Evolutionary conservation across 2,113 vertebrate species (phyloP).

Genomic region (Festucalex cinctus): DNA sequence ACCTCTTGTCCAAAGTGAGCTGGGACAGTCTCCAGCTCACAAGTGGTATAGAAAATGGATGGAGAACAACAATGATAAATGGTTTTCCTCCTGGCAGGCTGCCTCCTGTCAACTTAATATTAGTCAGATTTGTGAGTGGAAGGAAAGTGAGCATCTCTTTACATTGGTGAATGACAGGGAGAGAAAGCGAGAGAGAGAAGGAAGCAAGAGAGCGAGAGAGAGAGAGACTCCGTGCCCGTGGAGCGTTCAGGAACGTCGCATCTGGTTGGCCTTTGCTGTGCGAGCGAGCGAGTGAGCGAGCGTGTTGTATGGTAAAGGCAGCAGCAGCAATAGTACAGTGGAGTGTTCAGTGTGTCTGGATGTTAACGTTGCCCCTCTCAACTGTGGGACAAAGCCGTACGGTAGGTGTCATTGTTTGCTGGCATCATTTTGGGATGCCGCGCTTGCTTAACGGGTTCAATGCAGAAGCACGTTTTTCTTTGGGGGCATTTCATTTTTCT

Average conservation of each 20-base stretch:
- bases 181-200: not conserved
- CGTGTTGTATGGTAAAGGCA: constrained; percentile 54
- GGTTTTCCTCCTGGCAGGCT: not conserved
- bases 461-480: not conserved
- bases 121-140: constrained; percentile 18
- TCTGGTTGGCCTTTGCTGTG: constrained; percentile 53
- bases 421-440: not conserved
- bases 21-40: not conserved
- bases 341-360: constrained; percentile 62
- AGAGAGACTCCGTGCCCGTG: constrained; percentile 15
- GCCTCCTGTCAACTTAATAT: constrained; percentile 17
- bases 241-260: constrained; percentile 49
- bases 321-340: constrained; percentile 55
- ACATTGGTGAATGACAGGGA: constrained; percentile 3
- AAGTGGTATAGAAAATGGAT: not conserved
- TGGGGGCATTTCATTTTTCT: not conserved
- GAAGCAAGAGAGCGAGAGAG: not conserved
- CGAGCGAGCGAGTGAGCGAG: constrained; percentile 23
- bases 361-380: constrained; percentile 67
- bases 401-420: constrained; percentile 59
- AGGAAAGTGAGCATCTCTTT: constrained; percentile 1
- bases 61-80: not conserved
- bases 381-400: constrained; percentile 66
- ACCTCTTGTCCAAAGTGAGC: not conserved
- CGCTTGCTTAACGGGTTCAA: not conserved